Base-by-base conservation (phyloP, 2,888 invertebrate genomes). In the Tryphoninae sp. region DNA sequence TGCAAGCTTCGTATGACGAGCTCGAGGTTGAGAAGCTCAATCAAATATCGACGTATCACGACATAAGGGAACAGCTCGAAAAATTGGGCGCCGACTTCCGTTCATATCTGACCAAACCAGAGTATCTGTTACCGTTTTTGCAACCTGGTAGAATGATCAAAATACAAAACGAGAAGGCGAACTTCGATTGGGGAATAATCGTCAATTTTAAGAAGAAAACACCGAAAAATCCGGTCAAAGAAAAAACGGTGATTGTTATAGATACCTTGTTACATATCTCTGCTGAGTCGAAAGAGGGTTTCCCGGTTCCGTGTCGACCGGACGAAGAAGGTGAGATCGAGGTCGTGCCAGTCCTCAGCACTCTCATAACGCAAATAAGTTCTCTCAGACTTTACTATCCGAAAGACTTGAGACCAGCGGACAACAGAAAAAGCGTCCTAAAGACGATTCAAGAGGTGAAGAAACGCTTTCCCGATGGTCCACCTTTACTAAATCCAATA, bases 131-230 rank as follows among this genome's bases (percentile, higher is more conserved):
- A 83, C 99, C 98, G 0, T 99, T 98, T 93, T 92, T 99, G 78
- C 98, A 98, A 91, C 97, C 98, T 0, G 99, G 99, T 0, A 93
- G 99, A 88, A 93, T 99, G 87, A 94, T 99, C 13, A 97, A 98
- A 96, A 94, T 97, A 2, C 96, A 97, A 92, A 96, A 96, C 85
- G 96, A 96, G 61, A 95, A 95, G 49, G 94, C 96, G 85, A 96
- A 97, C 89, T 99, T 98, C 91, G 99, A 98, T 87, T 99, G 99
- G 99, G 98, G 98, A 11, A 96, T 98, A 65, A 95, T 99, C 72
- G 95, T 99, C 1, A 98, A 98, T 92, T 98, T 97, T 90, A 96
- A 96, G 88, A 97, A 97, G 87, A 95, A 95, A 86, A 92, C 84
- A 81, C 90, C 90, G 22, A 90, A 88, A 80, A 94, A 94, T 89